Base-by-base conservation (phyloP, 2,797 vertebrate species). In the Morelia viridis region DNA sequence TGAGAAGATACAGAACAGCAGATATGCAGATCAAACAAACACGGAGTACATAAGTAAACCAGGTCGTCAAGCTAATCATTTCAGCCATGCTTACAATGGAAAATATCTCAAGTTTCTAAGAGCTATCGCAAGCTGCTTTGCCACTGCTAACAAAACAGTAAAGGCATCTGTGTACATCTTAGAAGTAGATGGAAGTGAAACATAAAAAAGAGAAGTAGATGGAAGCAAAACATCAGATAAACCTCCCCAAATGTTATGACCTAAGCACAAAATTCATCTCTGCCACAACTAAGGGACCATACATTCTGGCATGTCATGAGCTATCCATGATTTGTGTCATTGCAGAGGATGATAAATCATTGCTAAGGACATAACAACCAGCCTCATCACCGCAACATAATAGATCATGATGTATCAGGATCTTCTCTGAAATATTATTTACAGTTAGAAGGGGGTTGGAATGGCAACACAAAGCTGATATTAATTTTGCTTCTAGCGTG, bases 301-400 rank as follows among this genome's bases (percentile, higher is more conserved):
- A 95, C 96, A 95, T 96, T 96, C 96, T 97, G 96, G 95, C 94
- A 94, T 94, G 97, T 95, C 96, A 95, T 96, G 96, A 96, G 93
- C 95, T 95, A 95, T 94, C 94, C 93, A 10, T 96, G 97, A 97
- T 97, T 97, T 97, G 97, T 97, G 96, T 97, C 96, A 96, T 96
- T 93, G 93, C 94, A 95, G 96, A 97, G 96, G 95, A 97, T 96
- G 97, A 97, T 97, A 97, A 97, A 98, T 98, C 96, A 96, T 96
- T 89, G 88, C 88, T 94, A 95, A 97, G 97, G 97, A 96, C 96
- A 94, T 94, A 97, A 96, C 96, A 96, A 96, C 96, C 95, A 96
- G 95, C 95, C 97, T 96, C 94, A 95, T 96, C 41, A 0, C 96
- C 96, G 93, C 97, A 93, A 89, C 93, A 96, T 96, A 96, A 97